Evolutionary conservation across 2,797 vertebrate species (phyloP).

Genomic region (Nyctibius grandis): DNA sequence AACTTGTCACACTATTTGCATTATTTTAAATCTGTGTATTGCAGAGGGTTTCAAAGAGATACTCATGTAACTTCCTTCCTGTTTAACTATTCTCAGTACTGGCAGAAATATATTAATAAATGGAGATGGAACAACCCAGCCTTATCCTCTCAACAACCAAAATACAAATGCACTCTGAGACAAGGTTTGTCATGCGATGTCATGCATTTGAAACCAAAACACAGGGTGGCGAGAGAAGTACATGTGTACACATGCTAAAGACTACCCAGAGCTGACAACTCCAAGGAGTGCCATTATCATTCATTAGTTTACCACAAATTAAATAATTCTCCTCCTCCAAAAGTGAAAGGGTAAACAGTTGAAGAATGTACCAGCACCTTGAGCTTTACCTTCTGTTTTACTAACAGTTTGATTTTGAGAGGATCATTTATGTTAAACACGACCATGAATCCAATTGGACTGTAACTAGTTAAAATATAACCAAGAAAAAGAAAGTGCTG

Average conservation of each 20-base stretch:
- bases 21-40: not conserved
- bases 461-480: not conserved
- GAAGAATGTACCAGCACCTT: not conserved
- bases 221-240: not conserved
- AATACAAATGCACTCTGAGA: not conserved
- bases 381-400: not conserved
- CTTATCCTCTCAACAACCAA: not conserved
- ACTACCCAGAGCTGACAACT: not conserved
- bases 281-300: not conserved
- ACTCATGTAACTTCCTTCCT: not conserved
- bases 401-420: not conserved
- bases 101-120: not conserved
- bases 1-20: not conserved
- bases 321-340: not conserved
- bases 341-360: not conserved
- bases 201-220: not conserved
- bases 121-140: not conserved
- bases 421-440: not conserved
- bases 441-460: not conserved
- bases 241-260: not conserved
- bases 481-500: rapidly evolving
- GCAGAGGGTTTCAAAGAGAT: not conserved
- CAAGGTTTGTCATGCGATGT: not conserved
- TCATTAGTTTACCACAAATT: not conserved
- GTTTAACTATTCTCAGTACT: not conserved